Conservation (phyloP, 2,888 invertebrate species). For the Gymnocheta viridis region DNA sequence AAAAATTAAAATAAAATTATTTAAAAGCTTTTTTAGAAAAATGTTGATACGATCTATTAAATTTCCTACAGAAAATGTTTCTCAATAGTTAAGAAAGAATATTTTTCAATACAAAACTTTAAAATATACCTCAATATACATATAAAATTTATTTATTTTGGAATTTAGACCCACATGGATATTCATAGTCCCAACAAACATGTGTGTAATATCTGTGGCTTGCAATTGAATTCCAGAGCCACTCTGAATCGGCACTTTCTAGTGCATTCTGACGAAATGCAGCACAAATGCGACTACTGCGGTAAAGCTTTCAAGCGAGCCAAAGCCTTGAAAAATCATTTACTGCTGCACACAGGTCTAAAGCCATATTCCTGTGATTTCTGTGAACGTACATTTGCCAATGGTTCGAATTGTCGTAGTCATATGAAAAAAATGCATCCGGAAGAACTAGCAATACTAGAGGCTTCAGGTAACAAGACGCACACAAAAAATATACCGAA, state of each 20-base stretch:
- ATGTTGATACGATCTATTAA: no score
- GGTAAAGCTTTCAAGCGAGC: conserved; percentile 81
- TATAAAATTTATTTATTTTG: background rate
- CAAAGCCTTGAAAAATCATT: conserved; percentile 81
- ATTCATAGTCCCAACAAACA: conserved; percentile 80
- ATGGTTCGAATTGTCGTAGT: conserved; percentile 81
- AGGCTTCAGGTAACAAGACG: conserved; percentile 79
- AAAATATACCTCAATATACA: no score
- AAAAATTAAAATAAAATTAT: no score
- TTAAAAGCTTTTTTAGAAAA: no score
- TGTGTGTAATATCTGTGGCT: conserved; percentile 78
- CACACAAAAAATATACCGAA: conserved; percentile 81
- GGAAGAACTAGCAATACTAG: conserved; percentile 80
- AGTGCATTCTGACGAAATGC: conserved; percentile 80
- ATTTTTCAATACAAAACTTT: no score
- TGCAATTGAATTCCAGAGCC: conserved; percentile 78
- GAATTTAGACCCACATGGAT: conserved; percentile 77
- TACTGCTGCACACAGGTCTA: conserved; percentile 81
- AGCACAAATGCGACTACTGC: conserved; percentile 80
- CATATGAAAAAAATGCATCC: conserved; percentile 82
- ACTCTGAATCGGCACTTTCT: conserved; percentile 79
- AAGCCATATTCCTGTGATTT: conserved; percentile 82
- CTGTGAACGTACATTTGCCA: conserved; percentile 82
- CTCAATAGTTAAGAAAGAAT: no score
- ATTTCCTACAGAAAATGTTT: no score